Evolutionary conservation across 1,140 invertebrate genomes (phyloP), one percentile per base, ranked within the genome.

Genomic region (Hormaphis cornu): DNA sequence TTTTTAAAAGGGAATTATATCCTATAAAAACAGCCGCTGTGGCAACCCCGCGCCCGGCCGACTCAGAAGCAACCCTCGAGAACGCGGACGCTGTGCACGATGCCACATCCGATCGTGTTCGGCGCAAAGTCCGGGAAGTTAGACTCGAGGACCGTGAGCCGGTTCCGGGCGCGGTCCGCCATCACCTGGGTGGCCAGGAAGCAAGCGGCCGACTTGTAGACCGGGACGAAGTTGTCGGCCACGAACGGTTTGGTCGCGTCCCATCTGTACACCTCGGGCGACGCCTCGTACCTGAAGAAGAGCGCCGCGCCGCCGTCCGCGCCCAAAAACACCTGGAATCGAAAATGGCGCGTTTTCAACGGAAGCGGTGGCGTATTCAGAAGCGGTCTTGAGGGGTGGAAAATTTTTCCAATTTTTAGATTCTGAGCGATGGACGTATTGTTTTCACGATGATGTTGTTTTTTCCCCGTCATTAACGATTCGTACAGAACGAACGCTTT

Each of bases 111-210:
- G 16, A 84, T 81, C 10, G 80, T 83, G 59, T 81, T 82, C 56
- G 82, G 79, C 74, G 85, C 80, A 73, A 79, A 86, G 76, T 85
- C 84, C 0, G 80, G 82, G 74, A 86, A 85, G 74, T 86, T 85
- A 54, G 82, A 83, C 73, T 85, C 82, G 42, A 86, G 74, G 3
- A 84, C 78, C 10, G 84, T 76, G 80, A 86, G 83, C 53, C 78
- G 77, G n/a, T 77, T 78, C 3, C 79, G 76, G 30, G 79, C 81
- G 71, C 80, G 79, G 73, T 84, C 85, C 3, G 83, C 78, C 8
- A 82, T 73, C 0, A 83, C 81, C 24, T 84, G 82, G 7, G 83
- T 85, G 3, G 83, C 76, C 71, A 40, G 77, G 79, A 0, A 75
- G 72, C 50, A 76, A 3, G 82, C 71, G 5, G 73, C 77, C 6